Percentiles rank a stretch among this genome's conserved stretches.
These are phyloP conservation scores for Pantala flavescens DNA, from an alignment of 1,140 invertebrate genomes.

Conservation along the genomic window DNA sequence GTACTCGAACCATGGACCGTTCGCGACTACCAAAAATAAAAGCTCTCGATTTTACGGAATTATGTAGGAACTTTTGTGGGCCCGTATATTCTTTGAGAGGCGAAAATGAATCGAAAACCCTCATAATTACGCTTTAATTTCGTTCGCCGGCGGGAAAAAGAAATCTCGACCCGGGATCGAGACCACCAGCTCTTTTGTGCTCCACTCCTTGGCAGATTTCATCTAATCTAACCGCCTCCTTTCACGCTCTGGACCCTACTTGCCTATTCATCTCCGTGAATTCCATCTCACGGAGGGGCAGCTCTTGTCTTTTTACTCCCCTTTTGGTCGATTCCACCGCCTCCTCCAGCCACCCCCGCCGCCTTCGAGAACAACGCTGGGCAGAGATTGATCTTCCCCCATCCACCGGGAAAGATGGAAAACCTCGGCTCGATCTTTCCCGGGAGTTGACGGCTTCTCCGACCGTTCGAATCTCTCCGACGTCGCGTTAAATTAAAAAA, in stretches of 20 bases:
- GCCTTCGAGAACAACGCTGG: not conserved
- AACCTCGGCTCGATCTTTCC: not conserved
- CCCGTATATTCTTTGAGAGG: no score
- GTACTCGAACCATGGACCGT: no score
- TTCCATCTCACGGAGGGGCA: not conserved
- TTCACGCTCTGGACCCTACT: not conserved
- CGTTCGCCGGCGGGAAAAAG: not conserved
- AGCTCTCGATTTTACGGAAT: no score
- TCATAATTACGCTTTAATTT: not conserved
- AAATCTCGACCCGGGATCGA: not conserved
- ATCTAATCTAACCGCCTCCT: conserved; percentile 8
- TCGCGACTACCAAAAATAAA: no score
- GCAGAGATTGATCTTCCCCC: not conserved
- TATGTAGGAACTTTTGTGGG: no score
- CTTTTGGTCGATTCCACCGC: not conserved
- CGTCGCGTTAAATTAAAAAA: not conserved
- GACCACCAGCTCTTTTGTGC: not conserved
- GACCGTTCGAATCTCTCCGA: not conserved
- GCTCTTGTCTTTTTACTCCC: not conserved
- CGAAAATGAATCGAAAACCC: no score
- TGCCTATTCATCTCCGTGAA: not conserved
- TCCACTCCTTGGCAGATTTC: not conserved
- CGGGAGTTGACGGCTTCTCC: not conserved
- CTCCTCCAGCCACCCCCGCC: not conserved
- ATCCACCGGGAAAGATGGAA: not conserved